A percentile compares a stretch with the other conserved stretches of the same genome.
These are phyloP conservation scores for Channa argus DNA, from an alignment of 2,113 vertebrate genomes.

Conservation along the genomic window DNA sequence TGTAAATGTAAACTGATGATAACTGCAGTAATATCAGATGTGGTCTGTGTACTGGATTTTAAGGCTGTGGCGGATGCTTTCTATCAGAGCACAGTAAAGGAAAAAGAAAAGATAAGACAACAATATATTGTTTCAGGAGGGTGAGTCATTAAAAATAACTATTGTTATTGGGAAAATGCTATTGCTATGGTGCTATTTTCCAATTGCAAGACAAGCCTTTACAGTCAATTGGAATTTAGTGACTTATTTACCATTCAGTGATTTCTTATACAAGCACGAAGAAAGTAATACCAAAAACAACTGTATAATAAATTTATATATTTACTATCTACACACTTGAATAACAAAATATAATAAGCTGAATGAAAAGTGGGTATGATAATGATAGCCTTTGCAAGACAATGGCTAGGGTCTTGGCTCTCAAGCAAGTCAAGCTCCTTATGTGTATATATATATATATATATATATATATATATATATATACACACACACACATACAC, in stretches of 20 bases:
- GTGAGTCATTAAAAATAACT: not conserved
- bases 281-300: not conserved
- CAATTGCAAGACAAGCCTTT: not conserved
- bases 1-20: too few relatives aligned
- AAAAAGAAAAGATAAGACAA: not conserved
- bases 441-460: too few relatives aligned
- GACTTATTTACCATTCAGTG: conserved; percentile 4
- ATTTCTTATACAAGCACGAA: not conserved
- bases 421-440: not conserved
- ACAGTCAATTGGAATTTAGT: conserved; percentile 14
- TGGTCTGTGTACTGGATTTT: not conserved
- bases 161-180: not conserved
- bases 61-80: not conserved
- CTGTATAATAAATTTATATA: conserved; percentile 5
- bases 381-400: not conserved
- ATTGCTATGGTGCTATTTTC: not conserved
- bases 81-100: not conserved
- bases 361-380: conserved; percentile 14
- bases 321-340: conserved; percentile 17
- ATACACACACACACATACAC: too few relatives aligned
- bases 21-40: not conserved
- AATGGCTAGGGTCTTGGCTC: not conserved
- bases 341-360: conserved; percentile 24
- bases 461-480: too few relatives aligned
- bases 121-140: conserved; percentile 2